Base-by-base conservation (phyloP, 2,797 vertebrate genomes). In the Lemur catta region DNA sequence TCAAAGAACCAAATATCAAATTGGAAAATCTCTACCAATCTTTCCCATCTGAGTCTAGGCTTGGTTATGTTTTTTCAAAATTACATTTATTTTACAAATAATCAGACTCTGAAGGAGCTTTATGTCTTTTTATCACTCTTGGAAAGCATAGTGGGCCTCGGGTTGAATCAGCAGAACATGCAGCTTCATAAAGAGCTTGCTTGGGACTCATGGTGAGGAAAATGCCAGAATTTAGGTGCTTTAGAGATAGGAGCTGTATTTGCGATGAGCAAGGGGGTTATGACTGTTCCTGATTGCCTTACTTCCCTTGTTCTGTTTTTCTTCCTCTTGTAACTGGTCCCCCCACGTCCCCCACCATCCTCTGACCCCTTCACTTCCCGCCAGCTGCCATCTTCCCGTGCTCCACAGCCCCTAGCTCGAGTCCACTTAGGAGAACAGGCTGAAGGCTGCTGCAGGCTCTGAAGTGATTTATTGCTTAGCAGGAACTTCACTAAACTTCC, bases 401-500 rank as follows among this genome's bases (percentile, higher is more conserved):
- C 86, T 78, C 41, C 10, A 8, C 30, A 14, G 55, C 65, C 84
- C 93, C 80, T 35, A 20, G 15, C 81, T 63, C 79, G 41, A 28
- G 38, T 87, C 86, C 84, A 75, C 94, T 84, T 89, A 93, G 10
- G 69, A 93, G 90, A 76, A 84, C 41, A 84, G 79, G 50, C 94
- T 46, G 46, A 63, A 84, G 86, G 41, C 57, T 82, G 81, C 52
- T 79, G 15, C 33, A 84, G 94, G 67, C 89, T 24, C 90, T 35
- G 6, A 38, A 80, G 88, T 97, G 96, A 97, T 96, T 97, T 89
- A 91, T 92, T 89, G 78, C 96, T 94, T 97, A 85, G 86, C 84
- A 92, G 89, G 80, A 94, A 95, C 89, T 93, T 95, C 75, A 52
- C 94, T 78, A 71, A 97, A 96, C 96, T 97, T 97, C 96, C 96